Percentiles rank a stretch among this genome's conserved stretches.
Conservation (phyloP, 2,888 invertebrate genomes). For the Ptilodon capucinus region DNA sequence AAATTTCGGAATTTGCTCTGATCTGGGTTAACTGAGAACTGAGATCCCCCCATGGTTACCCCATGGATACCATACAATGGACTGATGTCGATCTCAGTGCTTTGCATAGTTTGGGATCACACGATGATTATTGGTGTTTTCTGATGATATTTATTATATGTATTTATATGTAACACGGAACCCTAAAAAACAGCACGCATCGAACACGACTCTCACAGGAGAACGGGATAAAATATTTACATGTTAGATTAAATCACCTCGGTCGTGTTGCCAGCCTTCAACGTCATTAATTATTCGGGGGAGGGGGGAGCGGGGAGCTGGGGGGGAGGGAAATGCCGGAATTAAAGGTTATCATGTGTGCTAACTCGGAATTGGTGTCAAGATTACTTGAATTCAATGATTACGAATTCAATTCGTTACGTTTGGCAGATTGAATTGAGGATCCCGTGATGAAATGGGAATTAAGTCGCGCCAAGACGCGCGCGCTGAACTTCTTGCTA, state of each 20-base stretch:
- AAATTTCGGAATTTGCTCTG: too few relatives aligned
- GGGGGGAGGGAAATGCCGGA: neutral
- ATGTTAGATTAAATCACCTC: conserved; percentile 6
- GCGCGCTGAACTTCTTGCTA: too few relatives aligned
- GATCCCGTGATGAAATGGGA: neutral
- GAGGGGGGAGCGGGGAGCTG: neutral
- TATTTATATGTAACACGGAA: too few relatives aligned
- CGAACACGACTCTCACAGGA: neutral
- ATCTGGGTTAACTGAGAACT: too few relatives aligned
- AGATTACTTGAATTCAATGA: neutral
- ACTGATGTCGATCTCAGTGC: too few relatives aligned
- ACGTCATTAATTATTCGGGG: conserved; percentile 6
- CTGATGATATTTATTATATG: too few relatives aligned
- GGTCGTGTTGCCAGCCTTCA: neutral
- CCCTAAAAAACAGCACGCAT: neutral
- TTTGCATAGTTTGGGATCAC: too few relatives aligned
- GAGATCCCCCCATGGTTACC: too few relatives aligned
- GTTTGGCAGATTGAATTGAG: neutral
- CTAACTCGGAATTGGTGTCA: neutral
- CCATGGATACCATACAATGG: too few relatives aligned
- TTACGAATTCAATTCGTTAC: neutral
- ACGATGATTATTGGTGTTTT: too few relatives aligned
- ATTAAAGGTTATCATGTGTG: neutral
- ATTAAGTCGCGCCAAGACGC: too few relatives aligned
- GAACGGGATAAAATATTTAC: conserved; percentile 11